Percentiles rank a stretch among this genome's conserved stretches.
Conservation (phyloP, 2,113 vertebrate species). For the Catharus minimus region DNA sequence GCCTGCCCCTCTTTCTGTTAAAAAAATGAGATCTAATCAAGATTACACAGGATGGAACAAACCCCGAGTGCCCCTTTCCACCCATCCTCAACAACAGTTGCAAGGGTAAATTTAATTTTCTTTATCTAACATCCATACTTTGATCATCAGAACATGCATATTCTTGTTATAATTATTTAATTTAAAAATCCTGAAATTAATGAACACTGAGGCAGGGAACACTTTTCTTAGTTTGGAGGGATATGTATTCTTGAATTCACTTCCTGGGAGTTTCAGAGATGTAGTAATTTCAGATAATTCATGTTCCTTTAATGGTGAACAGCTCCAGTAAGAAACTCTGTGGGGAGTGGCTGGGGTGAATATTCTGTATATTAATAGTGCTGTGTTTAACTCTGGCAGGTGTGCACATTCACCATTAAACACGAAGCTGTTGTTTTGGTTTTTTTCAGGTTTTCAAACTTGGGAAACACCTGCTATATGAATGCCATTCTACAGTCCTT, state of each 20-base stretch:
- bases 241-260: not conserved
- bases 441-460: slow-evolving; percentile 90
- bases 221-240: not conserved
- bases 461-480: slow-evolving; percentile 99
- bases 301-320: not conserved
- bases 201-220: not conserved
- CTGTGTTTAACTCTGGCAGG: not conserved
- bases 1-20: slow-evolving; percentile 88
- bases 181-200: not conserved
- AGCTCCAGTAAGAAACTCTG: not conserved
- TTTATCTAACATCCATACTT: not conserved
- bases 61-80: slow-evolving; percentile 81
- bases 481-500: slow-evolving; percentile 97
- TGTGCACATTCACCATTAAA: not conserved
- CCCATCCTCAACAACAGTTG: slow-evolving; percentile 87
- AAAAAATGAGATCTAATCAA: slow-evolving; percentile 88
- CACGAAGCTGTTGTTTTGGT: not conserved
- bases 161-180: not conserved
- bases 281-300: not conserved
- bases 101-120: slow-evolving; percentile 83
- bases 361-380: not conserved
- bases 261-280: not conserved
- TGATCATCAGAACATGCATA: not conserved
- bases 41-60: slow-evolving; percentile 98
- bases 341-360: not conserved